Base-by-base conservation (phyloP, 2,797 vertebrate genomes). In the Todus mexicanus region DNA sequence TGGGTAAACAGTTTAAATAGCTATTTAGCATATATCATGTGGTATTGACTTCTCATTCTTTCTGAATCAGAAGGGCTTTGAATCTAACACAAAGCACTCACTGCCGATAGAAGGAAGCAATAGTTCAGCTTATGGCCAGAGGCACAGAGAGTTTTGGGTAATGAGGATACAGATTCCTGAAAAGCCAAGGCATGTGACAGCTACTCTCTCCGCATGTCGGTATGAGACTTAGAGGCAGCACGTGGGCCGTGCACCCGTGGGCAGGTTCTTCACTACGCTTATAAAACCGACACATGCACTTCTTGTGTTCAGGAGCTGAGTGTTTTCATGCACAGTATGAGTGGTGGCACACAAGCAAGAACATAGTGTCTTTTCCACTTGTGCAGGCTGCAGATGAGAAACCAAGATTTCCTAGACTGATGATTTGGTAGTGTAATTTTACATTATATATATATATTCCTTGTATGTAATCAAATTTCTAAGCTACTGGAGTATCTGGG, bases 191-290 rank as follows among this genome's bases (percentile, higher is more conserved):
- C 68, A 33, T 57, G 54, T 66, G 65, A 48, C 40, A 42, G 42
- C 27, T 57, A 3, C 35, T 78, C 27, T 78, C 27, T 79, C 56
- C 57, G 73, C 14, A 10, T 2, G 7, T 8, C 81, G 54, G 27
- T 19, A 6, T 43, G 72, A 84, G 68, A 19, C 23, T 37, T 17
- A 31, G 35, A 48, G 90, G 51, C 47, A 78, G 76, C 76, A 37
- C 0, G 0, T 40, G 89, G 22, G n/a, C 26, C 69, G 11, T 16
- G 8, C 22, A 38, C 11, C 18, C 10, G 11, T 1, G 25, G 48
- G 31, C 45, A 71, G 33, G 20, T 37, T 53, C 29, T 73, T 56
- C 35, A 56, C 45, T 63, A 22, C 22, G 6, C 70, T 68, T 54
- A 22, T 54, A 73, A 35, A 76, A 60, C 31, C 15, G 14, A 61